These are phyloP conservation scores for Drosophila jambulina DNA, from an alignment of 1,140 invertebrate genomes.

Conservation along the genomic window DNA sequence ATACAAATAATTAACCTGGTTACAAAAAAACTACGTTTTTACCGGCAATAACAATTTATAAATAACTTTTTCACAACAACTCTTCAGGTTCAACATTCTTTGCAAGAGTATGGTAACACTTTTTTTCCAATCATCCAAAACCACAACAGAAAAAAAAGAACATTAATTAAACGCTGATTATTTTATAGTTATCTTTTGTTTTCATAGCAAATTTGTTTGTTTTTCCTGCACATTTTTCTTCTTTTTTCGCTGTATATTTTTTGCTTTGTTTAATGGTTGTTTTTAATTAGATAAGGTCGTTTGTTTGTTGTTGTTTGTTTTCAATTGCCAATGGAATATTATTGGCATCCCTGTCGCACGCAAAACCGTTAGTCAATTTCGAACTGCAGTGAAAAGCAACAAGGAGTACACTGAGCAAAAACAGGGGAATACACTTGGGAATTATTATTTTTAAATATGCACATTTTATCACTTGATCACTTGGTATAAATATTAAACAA, in stretches of 20 bases:
- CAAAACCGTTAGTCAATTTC: constrained; percentile 39
- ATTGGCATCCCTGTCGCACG: constrained; percentile 23
- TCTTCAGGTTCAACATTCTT: not conserved
- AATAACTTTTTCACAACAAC: constrained; percentile 6
- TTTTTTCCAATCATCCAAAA: constrained; percentile 10
- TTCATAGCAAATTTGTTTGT: constrained; percentile 35
- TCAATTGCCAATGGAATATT: constrained; percentile 10
- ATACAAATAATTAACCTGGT: not conserved
- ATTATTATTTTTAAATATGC: not conserved
- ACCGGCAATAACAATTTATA: constrained; percentile 3
- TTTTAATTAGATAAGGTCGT: constrained; percentile 47
- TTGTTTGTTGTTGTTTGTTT: constrained; percentile 13
- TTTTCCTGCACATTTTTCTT: constrained; percentile 10
- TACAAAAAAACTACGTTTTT: not conserved
- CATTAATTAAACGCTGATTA: constrained; percentile 49
- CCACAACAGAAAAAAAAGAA: constrained; percentile 21
- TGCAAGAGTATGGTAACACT: constrained; percentile 1
- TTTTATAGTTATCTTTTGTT: constrained; percentile 39
- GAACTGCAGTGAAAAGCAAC: constrained; percentile 30
- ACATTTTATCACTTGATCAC: not conserved
- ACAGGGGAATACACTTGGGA: not conserved
- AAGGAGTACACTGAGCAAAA: constrained; percentile 26
- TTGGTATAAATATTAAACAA: not conserved
- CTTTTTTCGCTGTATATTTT: not conserved
- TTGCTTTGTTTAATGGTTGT: constrained; percentile 33